Evolutionary conservation across 2,888 invertebrate genomes (phyloP), one percentile per base, ranked within the genome.

Genomic region (Coenonympha glycerion): DNA sequence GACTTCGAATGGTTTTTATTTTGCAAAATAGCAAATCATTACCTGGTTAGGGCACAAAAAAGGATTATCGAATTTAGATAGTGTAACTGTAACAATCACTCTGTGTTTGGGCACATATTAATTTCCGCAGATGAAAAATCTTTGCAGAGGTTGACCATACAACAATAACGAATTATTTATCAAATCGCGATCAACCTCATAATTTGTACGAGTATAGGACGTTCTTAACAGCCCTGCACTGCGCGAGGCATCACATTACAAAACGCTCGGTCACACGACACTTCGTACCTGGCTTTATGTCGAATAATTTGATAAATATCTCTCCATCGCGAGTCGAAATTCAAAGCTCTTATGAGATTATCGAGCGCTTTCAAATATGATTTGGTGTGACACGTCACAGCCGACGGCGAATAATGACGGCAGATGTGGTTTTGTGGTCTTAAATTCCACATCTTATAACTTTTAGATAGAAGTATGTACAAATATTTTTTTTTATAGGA

Each of bases 221-320:
- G 11, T 9, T 1, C 13, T 3, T 8, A 9, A 9, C 24, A 6
- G 4, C 26, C 34, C 30, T 34, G 39, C 45, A 34, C 33, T 22
- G 24, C 31, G 42, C 28, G 31, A 3, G 49, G 59, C 55, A 26
- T 61, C 58, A 41, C 47, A 45, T 60, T 57, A 52, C 58, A 46
- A 44, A 51, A 53, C 52, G 37, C 50, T 33, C 24, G n/a, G 59
- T 52, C 59, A 63, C 56, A 49, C 47, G 59, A 63, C 61, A 61
- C 64, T 61, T 36, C 58, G 26, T 56, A 61, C 66, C 62, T 63
- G 61, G 57, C 57, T 61, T 60, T 63, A 62, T 62, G 58, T 53
- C 52, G 59, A 50, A 64, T 69, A 66, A 68, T 69, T 65, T 62
- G 68, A 69, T 68, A 66, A 70, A 68, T 68, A 68, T 69, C 68